Percentiles rank a stretch among this genome's conserved stretches.
Evolutionary conservation across 2,113 vertebrate species (phyloP).

Genomic region (Xiphophorus hellerii): DNA sequence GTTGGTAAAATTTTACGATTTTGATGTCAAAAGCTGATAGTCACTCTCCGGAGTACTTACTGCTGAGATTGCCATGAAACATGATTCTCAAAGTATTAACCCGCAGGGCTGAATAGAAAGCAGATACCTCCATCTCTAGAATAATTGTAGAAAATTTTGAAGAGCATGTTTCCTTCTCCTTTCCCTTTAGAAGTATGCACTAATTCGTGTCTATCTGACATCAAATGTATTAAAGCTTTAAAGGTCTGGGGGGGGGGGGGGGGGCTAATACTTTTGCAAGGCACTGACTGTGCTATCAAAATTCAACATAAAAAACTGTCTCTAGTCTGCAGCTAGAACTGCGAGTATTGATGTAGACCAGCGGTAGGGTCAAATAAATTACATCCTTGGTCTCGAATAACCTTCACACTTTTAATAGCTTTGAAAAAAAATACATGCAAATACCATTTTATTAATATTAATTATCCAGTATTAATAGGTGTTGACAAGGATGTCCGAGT

Average conservation of each 20-base stretch:
- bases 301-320: conserved; percentile 26
- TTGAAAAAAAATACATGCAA: background rate
- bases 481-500: background rate
- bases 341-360: conserved; percentile 9
- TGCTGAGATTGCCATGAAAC: too few species aligned
- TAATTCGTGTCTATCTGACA: background rate
- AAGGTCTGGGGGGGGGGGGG: background rate
- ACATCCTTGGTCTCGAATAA: conserved; percentile 23
- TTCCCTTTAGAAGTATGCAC: background rate
- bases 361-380: conserved; percentile 17
- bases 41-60: too few species aligned
- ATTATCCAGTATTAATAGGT: conserved; percentile 11
- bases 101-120: background rate
- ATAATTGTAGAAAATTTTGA: background rate
- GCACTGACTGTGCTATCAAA: conserved; percentile 40
- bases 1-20: background rate
- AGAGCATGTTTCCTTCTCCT: background rate
- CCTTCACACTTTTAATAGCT: background rate
- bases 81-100: too few species aligned
- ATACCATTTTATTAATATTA: background rate
- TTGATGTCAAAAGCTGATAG: background rate
- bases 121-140: background rate
- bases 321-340: conserved; percentile 21
- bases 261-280: background rate
- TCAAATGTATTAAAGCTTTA: background rate